Evolutionary conservation across 1,140 invertebrate species (phyloP), one percentile per base, ranked within the genome.

Genomic region (Brachionus manjavacas): DNA sequence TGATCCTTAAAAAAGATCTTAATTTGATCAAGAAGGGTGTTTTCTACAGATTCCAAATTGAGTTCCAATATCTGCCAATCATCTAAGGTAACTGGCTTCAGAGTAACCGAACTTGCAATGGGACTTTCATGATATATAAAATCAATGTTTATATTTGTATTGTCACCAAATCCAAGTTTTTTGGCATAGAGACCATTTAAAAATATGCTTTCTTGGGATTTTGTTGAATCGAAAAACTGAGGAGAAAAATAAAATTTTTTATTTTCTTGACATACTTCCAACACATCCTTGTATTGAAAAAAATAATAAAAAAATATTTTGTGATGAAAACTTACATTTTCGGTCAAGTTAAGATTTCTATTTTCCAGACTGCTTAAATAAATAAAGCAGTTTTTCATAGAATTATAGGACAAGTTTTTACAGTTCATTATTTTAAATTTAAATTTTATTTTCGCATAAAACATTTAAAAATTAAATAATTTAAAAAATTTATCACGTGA

Each of bases 1-100:
- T 76, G 72, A 49, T 76, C 43, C 7, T 49, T 46, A 46, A 76
- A 76, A 76, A 76, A 76, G 2, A 76, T 41, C 39, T 76, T 76
- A 25, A 76, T 76, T 46, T 76, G 72, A 46, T 76, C 72, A 23
- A 76, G 25, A 12, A 76, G 20, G 4, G 72, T 76, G 25, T 76
- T 46, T 46, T 76, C n/a, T 46, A 76, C 14, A 20, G 39, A 76
- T 76, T 76, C 72, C 16, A 76, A n/a, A 49, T 76, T 76, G 20
- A 76, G 72, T 52, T 76, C 72, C 46, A 76, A 76, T 16, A 76
- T 76, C 49, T 76, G 39, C 72, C 72, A 76, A 49, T 76, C 72
- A 14, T 76, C 72, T 11, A 25, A 25, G 3, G 39, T 12, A 3
- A 76, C 7, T 46, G 72, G 72, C 20, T 49, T 76, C 4, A 76